Conservation (phyloP, 2,797 vertebrate genomes). For the Sorex maritimensis region DNA sequence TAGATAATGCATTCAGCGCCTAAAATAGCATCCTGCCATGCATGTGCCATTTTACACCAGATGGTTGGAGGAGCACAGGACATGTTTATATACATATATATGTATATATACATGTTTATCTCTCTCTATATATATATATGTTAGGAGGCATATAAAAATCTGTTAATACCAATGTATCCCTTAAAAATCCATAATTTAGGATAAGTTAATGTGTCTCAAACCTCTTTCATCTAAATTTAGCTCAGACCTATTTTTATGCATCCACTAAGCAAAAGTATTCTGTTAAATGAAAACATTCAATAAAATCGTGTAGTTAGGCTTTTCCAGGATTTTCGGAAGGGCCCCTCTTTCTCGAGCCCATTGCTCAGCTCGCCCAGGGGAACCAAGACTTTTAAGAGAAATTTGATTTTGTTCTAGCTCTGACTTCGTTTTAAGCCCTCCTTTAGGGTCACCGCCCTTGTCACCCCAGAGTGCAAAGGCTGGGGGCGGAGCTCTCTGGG, state of each 20-base stretch:
- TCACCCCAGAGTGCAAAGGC: too few species aligned
- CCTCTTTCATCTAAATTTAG: conserved; percentile 78
- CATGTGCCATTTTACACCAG: conserved; percentile 80
- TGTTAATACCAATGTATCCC: conserved; percentile 71
- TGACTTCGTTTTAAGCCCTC: too few species aligned
- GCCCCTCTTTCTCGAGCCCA: not conserved
- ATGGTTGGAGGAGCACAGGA: conserved; percentile 82
- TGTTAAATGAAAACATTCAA: conserved; percentile 44
- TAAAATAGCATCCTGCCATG: conserved; percentile 85
- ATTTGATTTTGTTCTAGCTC: too few species aligned
- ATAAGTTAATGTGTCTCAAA: conserved; percentile 84
- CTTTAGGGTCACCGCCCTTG: too few species aligned
- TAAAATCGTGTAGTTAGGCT: conserved; percentile 23
- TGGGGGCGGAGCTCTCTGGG: too few species aligned
- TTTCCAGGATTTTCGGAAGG: not conserved
- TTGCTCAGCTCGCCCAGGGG: not conserved
- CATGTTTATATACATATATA: not conserved
- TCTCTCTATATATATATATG: not conserved
- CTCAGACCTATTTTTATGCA: conserved; percentile 79
- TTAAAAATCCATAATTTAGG: conserved; percentile 70
- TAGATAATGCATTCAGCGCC: conserved; percentile 83
- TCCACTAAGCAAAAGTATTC: conserved; percentile 69
- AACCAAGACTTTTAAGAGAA: too few species aligned
- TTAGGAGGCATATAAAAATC: conserved; percentile 75
- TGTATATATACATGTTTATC: not conserved